These are phyloP conservation scores for Chirona hameri DNA, from an alignment of 2,888 invertebrate species.

Conservation along the genomic window DNA sequence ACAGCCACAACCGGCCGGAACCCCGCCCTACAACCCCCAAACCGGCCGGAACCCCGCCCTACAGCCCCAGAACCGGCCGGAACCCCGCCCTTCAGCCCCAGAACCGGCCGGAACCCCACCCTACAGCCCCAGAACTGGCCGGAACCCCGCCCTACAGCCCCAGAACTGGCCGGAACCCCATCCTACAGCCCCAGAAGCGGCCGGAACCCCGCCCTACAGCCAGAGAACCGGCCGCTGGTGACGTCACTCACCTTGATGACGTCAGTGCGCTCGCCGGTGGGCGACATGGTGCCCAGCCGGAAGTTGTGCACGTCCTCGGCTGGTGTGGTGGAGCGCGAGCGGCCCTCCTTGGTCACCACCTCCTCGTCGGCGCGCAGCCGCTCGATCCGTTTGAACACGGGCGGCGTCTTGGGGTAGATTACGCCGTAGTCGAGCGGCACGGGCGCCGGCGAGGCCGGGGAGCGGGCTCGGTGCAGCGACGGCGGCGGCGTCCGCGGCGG, in stretches of 20 bases:
- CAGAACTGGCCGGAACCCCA: no score
- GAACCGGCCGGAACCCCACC: no score
- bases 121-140: no score
- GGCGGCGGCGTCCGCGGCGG: background rate
- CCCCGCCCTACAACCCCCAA: no score
- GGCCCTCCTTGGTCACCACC: slow-evolving; percentile 23
- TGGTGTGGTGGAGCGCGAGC: slow-evolving; percentile 26
- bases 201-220: no score
- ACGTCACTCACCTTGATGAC: background rate
- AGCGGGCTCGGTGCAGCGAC: slow-evolving; percentile 23
- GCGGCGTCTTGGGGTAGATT: slow-evolving; percentile 25
- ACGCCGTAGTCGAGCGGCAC: slow-evolving; percentile 4
- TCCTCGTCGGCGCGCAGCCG: slow-evolving; percentile 25
- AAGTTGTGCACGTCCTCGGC: slow-evolving; percentile 12
- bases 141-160: no score
- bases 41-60: no score
- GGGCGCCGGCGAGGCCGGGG: background rate
- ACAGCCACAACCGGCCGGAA: no score
- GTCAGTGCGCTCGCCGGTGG: slow-evolving; percentile 1
- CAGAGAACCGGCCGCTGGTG: no score
- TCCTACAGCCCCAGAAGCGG: no score
- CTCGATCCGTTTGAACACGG: slow-evolving; percentile 27
- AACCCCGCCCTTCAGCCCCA: no score
- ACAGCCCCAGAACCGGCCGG: no score
- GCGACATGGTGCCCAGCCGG: background rate